phyloP scores from a whole-genome alignment of 2,888 invertebrate species.

The Lithophane socia region DNA sequence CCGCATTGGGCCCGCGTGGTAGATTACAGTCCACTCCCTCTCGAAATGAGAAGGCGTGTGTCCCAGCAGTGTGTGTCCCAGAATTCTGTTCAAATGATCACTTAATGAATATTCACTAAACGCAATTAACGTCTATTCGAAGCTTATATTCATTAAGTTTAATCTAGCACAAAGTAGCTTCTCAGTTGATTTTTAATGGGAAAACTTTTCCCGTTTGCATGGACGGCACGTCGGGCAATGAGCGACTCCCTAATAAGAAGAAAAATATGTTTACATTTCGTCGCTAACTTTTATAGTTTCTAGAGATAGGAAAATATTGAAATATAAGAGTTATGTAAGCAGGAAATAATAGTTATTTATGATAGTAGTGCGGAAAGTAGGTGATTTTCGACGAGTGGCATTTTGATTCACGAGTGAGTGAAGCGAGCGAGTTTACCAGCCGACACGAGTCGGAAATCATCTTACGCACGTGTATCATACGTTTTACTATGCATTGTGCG shows the following conservation, averaged over 20 bases:
- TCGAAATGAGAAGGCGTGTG: not conserved
- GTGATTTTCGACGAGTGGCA: too few relatives aligned
- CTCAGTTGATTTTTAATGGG: conserved; percentile 71
- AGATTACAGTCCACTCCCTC: not conserved
- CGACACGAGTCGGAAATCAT: too few relatives aligned
- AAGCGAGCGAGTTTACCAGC: too few relatives aligned
- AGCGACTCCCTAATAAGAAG: conserved; percentile 39
- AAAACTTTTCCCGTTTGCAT: conserved; percentile 69
- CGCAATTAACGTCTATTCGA: conserved; percentile 34
- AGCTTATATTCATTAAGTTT: conserved; percentile 52
- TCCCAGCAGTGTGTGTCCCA: too few relatives aligned
- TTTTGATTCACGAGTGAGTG: too few relatives aligned
- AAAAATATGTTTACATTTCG: conserved; percentile 55
- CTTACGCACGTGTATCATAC: too few relatives aligned
- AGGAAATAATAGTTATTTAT: not conserved
- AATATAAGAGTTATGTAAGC: not conserved
- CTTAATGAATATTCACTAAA: conserved; percentile 37
- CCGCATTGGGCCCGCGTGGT: not conserved
- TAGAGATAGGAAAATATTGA: conserved; percentile 30
- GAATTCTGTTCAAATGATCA: conserved; percentile 16
- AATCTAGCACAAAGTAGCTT: conserved; percentile 44
- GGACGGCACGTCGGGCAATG: conserved; percentile 44
- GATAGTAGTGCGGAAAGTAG: too few relatives aligned
- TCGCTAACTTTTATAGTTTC: conserved; percentile 58
- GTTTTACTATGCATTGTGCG: too few relatives aligned